phyloP scores from a whole-genome alignment of 2,113 vertebrate species.

The Bungarus multicinctus region DNA sequence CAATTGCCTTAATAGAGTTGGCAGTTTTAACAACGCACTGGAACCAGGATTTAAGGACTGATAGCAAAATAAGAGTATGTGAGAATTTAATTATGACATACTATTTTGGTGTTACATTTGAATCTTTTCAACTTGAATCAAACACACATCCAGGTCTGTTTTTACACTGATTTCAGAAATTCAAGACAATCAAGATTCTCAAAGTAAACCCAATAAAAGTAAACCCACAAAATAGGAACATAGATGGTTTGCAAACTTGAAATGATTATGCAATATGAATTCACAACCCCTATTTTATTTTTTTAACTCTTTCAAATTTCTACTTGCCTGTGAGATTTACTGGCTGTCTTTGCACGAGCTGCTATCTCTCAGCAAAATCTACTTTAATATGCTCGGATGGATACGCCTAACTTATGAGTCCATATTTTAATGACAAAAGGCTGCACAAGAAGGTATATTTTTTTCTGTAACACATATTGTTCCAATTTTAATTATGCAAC shows the following conservation, averaged over 20 bases:
- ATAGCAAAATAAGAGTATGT: neutral
- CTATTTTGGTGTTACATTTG: neutral
- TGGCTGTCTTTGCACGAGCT: neutral
- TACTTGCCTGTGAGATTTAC: neutral
- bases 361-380: neutral
- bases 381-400: neutral
- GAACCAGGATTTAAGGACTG: neutral
- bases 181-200: neutral
- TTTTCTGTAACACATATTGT: constrained; percentile 33
- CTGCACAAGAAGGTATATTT: constrained; percentile 38
- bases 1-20: neutral
- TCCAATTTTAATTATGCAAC: constrained; percentile 39
- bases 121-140: neutral
- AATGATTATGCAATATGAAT: neutral
- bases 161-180: neutral
- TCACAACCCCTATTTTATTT: neutral
- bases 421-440: constrained; percentile 26
- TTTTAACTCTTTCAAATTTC: neutral
- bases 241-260: neutral
- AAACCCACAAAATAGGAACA: neutral
- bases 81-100: neutral
- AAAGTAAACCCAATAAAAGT: neutral
- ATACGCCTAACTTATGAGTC: neutral
- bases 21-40: neutral
- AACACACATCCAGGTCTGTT: neutral